These are phyloP conservation scores for Dolichomitus sp. DNA, from an alignment of 2,888 invertebrate species.

Conservation along the genomic window DNA sequence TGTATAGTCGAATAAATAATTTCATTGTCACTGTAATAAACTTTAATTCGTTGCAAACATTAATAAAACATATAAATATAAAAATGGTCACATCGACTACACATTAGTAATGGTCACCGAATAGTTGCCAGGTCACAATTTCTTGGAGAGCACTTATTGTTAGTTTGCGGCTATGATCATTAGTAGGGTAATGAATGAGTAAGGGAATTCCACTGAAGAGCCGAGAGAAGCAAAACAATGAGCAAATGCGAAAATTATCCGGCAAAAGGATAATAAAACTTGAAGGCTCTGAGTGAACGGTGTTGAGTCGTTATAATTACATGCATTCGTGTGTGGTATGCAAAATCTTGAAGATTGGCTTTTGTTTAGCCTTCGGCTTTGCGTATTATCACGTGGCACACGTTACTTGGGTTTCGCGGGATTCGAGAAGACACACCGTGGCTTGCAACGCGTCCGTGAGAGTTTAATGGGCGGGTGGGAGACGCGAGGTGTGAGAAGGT, in stretches of 20 bases:
- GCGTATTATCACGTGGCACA: conserved; percentile 5
- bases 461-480: conserved; percentile 8
- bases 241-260: background rate
- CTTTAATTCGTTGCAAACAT: too few relatives aligned
- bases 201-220: background rate
- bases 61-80: too few relatives aligned
- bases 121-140: too few relatives aligned
- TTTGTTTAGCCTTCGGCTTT: conserved; percentile 19
- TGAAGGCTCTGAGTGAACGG: conserved; percentile 11
- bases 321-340: conserved; percentile 5
- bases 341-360: conserved; percentile 13
- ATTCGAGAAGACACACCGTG: background rate
- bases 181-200: background rate
- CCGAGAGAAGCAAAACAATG: background rate
- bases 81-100: too few relatives aligned
- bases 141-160: too few relatives aligned
- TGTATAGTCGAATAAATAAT: too few relatives aligned
- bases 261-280: background rate
- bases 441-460: background rate
- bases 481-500: conserved; percentile 42
- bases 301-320: conserved; percentile 5
- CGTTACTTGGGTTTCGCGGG: conserved; percentile 5
- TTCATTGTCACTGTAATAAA: too few relatives aligned
- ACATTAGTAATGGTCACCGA: too few relatives aligned
- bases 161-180: too few relatives aligned